Conservation (phyloP, 2,113 vertebrate species). For the Laticauda laticaudata region DNA sequence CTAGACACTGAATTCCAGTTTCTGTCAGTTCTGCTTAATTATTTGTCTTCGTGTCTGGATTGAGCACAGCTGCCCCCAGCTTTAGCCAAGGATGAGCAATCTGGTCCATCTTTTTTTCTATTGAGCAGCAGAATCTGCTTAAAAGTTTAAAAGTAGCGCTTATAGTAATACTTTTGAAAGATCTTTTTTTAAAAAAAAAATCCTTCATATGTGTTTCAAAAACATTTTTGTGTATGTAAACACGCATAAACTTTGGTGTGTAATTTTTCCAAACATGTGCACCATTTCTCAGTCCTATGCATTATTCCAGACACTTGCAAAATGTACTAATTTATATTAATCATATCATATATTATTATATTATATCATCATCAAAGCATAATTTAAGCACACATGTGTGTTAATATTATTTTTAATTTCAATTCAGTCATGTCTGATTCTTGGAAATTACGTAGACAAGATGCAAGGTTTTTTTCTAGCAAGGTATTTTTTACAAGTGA, state of each 20-base stretch:
- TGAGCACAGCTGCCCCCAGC: not conserved
- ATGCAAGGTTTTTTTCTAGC: not conserved
- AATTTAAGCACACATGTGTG: not conserved
- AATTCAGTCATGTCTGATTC: not conserved
- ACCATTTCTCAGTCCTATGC: not conserved
- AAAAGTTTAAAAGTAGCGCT: not conserved
- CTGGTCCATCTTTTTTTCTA: not conserved
- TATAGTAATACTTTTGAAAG: not conserved
- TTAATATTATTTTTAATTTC: not conserved
- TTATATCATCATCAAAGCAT: not conserved
- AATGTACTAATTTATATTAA: not conserved
- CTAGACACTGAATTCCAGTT: not conserved
- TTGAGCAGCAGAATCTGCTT: not conserved
- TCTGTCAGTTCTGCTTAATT: not conserved
- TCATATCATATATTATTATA: not conserved
- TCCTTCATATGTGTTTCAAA: not conserved
- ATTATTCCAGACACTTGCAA: not conserved
- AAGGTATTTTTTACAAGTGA: not conserved
- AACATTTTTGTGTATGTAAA: not conserved
- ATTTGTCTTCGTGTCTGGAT: not conserved
- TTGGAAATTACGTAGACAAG: not conserved
- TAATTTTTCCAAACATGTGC: not conserved
- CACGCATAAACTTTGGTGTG: not conserved
- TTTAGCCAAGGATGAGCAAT: not conserved
- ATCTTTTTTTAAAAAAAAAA: not conserved